Base-by-base conservation (phyloP, 2,797 vertebrate species). In the Antennarius maculatus region DNA sequence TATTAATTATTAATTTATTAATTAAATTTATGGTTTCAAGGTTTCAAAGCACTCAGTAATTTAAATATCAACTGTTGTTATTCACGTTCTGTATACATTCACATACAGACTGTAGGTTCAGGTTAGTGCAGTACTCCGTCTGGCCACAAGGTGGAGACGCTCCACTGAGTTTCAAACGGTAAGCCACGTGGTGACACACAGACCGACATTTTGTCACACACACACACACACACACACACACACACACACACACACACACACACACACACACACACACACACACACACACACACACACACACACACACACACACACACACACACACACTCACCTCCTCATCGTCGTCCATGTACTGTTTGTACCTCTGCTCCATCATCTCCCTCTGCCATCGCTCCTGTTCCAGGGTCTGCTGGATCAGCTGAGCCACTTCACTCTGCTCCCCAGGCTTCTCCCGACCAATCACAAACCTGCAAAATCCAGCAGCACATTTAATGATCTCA, bases 331-430 rank as follows among this genome's bases (percentile, higher is more conserved):
- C 91, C 86, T 98, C 97, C 0, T 98, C 96, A 0, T 99, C 96
- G 28, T 98, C 96, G 7, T 90, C 89, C 53, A 95, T 93, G 77
- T 98, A 99, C 81, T 97, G 97, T 55, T 94, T 94, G 77, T 99
- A 99, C 83, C 95, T 93, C 89, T 98, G 96, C 90, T 99, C 97
- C 89, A 99, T 97, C 96, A 97, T 96, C 91, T 99, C 97, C 57
- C 96, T 90, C 90, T 99, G 97, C 97, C 97, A 98, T 29, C 93
- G 89, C 88, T 99, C 97, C 89, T 99, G 97, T 53, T 99, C 97
- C 88, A 99, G 91, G 0, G 97, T 99, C 92, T 99, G 97, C 85
- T 98, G 97, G 88, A 99, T 99, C 79, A 99, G 92, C 92, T 98
- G 97, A 0, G 97, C 97, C 87, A 99, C 97, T 85, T 99, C 97